Evolutionary conservation across 2,797 vertebrate genomes (phyloP), one percentile per base, ranked within the genome.

Genomic region (Scleropages formosus): DNA sequence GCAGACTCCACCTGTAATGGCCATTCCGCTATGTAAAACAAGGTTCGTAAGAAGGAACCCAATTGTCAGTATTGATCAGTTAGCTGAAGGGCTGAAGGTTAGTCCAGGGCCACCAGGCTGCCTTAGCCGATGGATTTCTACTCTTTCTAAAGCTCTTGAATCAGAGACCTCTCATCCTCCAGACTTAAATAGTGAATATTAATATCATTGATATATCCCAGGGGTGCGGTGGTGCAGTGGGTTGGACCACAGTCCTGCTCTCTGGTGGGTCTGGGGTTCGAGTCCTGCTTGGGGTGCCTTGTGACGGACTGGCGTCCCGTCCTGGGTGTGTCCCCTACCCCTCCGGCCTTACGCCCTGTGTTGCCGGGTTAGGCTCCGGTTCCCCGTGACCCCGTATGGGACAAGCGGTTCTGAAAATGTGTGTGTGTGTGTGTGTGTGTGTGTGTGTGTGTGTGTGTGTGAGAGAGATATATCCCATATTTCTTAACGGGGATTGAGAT

Each of bases 141-240:
- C 84, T 86, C 79, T 79, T 76, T 81, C 76, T 80, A 67, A 81
- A 79, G 78, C 78, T 83, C 82, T 79, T 80, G 83, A 49, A 3
- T 77, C 72, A 78, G 79, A 88, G 84, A 87, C 83, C 84, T 89
- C 83, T 79, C 82, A 85, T 78, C 22, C 51, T 69, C 22, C 20
- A 68, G 56, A 60, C 59, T 61, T 4, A 39, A 31, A 6, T 39
- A 2, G 58, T 22, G 4, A 24, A 39, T 46, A 8, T 22, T 67
- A 22, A 20, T 39, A 27, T 26, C 18, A 46, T 53, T 56, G 27
- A 69, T 31, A 39, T 39, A n/a, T 16, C 10, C 10, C n/a, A n/a
- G n/a, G n/a, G n/a, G n/a, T n/a, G n/a, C n/a, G n/a, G n/a, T n/a
- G n/a, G n/a, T n/a, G n/a, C n/a, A n/a, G n/a, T n/a, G n/a, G n/a